Evolutionary conservation across 2,113 vertebrate species (phyloP), one percentile per base, ranked within the genome.

Genomic region (Hemiprocne comata): DNA sequence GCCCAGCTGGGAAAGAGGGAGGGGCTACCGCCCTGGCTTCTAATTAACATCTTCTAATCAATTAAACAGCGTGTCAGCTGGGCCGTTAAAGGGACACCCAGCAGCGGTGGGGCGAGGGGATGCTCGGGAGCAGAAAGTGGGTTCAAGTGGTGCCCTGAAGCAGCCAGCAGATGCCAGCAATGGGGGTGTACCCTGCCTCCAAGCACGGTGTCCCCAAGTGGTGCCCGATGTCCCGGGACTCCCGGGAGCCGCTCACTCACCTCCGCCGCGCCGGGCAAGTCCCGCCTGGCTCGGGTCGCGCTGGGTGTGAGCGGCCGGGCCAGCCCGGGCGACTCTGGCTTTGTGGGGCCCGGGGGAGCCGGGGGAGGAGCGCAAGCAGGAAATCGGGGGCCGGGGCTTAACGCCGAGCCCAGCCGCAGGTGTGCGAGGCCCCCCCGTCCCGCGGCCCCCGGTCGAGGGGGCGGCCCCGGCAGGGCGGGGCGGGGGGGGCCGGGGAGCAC

Each of bases 341-440:
- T 6, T 66, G 21, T 48, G 42, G 61, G 82, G 17, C 75, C 70
- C 84, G 81, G 82, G 75, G 92, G 87, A 94, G 84, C 75, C 84
- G 81, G 82, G 75, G 92, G 87, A 94, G 87, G 89, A 92, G 89
- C 91, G 31, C 48, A 51, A 81, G 89, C 79, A 90, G 74, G 89
- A 95, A 95, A 82, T 17, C 1, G 78, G 89, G 86, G 93, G 91
- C 82, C 17, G 78, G 74, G 87, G 60, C 83, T 92, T 38, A n/a
- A 85, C 29, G 21, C 33, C 26, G 58, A 46, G 44, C 44, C 44
- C 44, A 16, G 23, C 62, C 17, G 29, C 81, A 93, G 93, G 91
- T 95, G 85, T 20, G 64, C 18, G 55, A 48, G 42, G 67, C 81
- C 48, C 66, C 61, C 86, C 71, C 86, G n/a, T 23, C 50, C 61